Conservation (phyloP, 2,888 invertebrate species). For the Tenodera sinensis region DNA sequence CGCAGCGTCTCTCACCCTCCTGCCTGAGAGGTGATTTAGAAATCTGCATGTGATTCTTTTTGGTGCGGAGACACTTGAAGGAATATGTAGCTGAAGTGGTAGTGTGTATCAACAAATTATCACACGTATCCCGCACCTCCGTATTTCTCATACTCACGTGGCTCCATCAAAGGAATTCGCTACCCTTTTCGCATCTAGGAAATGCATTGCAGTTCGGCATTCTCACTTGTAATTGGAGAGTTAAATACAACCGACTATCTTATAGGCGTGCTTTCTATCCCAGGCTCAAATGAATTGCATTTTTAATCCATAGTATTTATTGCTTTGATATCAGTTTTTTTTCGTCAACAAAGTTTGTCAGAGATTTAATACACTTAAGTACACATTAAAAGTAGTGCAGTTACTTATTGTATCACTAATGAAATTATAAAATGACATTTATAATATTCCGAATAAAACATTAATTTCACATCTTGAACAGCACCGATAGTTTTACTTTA, state of each 20-base stretch:
- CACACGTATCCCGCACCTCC: background rate
- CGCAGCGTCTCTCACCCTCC: background rate
- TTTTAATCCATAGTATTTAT: too few species aligned
- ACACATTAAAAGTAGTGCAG: too few species aligned
- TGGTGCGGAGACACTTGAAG: background rate
- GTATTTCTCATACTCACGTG: background rate
- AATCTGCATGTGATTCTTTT: background rate
- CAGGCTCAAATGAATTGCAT: too few species aligned
- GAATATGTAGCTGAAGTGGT: background rate
- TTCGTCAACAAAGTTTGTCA: too few species aligned
- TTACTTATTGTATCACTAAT: too few species aligned
- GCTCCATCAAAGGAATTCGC: background rate
- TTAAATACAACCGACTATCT: background rate
- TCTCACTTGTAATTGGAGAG: background rate
- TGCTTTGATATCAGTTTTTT: too few species aligned
- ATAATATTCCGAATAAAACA: too few species aligned
- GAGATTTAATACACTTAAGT: too few species aligned
- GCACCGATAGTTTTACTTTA: too few species aligned
- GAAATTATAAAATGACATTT: too few species aligned
- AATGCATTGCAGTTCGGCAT: background rate
- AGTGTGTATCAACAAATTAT: background rate
- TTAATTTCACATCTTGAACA: too few species aligned
- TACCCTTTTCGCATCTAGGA: background rate
- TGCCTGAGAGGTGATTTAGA: background rate
- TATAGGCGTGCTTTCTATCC: background rate